These are phyloP conservation scores for Xylophagus ater DNA, from an alignment of 2,888 invertebrate genomes.

Conservation along the genomic window DNA sequence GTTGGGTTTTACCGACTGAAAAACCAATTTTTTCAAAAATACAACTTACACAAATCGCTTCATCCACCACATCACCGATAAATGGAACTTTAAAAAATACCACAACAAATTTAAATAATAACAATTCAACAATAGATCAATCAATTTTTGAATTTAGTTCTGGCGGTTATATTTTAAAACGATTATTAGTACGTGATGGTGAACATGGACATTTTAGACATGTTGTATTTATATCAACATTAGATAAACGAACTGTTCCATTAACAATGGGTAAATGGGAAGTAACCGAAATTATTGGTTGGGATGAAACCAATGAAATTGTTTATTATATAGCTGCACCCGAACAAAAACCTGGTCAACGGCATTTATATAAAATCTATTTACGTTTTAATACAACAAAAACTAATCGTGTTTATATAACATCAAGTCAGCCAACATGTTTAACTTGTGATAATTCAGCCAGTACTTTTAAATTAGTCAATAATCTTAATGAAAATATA, in stretches of 20 bases:
- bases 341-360: slow-evolving; percentile 63
- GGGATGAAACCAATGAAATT: slow-evolving; percentile 60
- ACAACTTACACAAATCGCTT: slow-evolving; percentile 19
- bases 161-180: slow-evolving; percentile 40
- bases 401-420: slow-evolving; percentile 37
- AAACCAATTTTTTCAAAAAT: slow-evolving; percentile 32
- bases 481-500: slow-evolving; percentile 19
- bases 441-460: slow-evolving; percentile 38
- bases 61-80: slow-evolving; percentile 23
- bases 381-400: slow-evolving; percentile 40
- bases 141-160: slow-evolving; percentile 13
- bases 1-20: slow-evolving; percentile 37
- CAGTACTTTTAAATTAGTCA: slow-evolving; percentile 30
- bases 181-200: slow-evolving; percentile 50
- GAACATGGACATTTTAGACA: slow-evolving; percentile 51
- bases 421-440: slow-evolving; percentile 36
- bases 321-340: slow-evolving; percentile 76
- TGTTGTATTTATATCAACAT: slow-evolving; percentile 40
- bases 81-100: not conserved
- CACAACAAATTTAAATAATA: not conserved
- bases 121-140: slow-evolving; percentile 3
- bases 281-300: slow-evolving; percentile 60
- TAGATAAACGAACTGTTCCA: slow-evolving; percentile 35
- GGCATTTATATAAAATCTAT: slow-evolving; percentile 67
- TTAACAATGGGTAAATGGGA: slow-evolving; percentile 67